Base-by-base conservation (phyloP, 2,113 vertebrate genomes). In the Gracilinanus agilis region DNA sequence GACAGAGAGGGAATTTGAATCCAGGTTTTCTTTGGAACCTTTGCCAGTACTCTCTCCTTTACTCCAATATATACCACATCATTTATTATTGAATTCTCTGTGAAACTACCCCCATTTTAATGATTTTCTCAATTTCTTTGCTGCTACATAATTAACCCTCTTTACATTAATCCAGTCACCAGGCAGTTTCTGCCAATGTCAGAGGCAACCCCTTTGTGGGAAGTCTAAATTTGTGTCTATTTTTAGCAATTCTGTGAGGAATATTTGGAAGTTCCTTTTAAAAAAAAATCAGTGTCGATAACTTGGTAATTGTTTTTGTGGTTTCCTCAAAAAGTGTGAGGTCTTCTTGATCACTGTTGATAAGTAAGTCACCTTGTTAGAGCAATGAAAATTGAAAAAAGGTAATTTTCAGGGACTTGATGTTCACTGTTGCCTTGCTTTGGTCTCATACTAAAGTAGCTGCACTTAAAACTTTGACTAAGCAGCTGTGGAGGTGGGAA, bases 291-390 rank as follows among this genome's bases (percentile, higher is more conserved):
- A 97, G 53, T 91, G 89, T 93, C 94, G 94, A 95, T 96, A 93
- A 96, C 29, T 61, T 96, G 49, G 94, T 97, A 95, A 96, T 97
- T 96, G 94, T 96, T 97, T 97, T 94, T 95, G 97, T 96, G 93
- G 89, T 93, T 98, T 96, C 94, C 55, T 96, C 93, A 91, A 96
- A 95, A 97, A 97, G 95, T 96, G 91, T 97, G 95, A 98, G 97
- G 91, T 95, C 75, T 89, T 96, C 95, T 75, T 96, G 96, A 96
- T 95, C 96, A 55, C 75, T 96, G 89, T 89, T 95, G 94, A 95
- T 96, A 95, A 34, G 53, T 96, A 83, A 83, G 94, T 95, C 88
- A 95, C 88, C 95, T 90, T 75, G 93, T 56, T 92, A 34, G 89
- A 89, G 55, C 91, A 96, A 53, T 92, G 75, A 94, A 55, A 53